Evolutionary conservation across 2,888 invertebrate genomes (phyloP).

Genomic region (Argyra leucocephala): DNA sequence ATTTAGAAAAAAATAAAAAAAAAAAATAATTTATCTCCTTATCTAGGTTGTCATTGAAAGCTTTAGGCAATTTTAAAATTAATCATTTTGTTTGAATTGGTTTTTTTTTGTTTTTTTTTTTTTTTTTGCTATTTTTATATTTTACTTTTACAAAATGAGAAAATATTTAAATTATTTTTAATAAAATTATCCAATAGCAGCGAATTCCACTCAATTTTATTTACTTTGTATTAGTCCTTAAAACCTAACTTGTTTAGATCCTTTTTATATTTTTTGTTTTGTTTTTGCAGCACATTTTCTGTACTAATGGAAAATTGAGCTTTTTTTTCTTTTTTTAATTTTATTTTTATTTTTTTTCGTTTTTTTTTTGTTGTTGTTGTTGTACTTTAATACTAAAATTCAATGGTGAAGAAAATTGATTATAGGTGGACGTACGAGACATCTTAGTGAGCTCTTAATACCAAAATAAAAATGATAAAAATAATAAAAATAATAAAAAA

Average conservation of each 20-base stretch:
- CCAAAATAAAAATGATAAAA: background rate
- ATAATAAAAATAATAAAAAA: too few relatives aligned
- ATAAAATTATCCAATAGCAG: background rate
- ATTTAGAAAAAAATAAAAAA: too few relatives aligned
- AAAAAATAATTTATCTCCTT: background rate
- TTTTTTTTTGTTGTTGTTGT: background rate
- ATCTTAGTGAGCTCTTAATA: background rate
- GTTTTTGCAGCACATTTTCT: background rate
- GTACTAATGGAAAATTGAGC: background rate
- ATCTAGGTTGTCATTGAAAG: background rate
- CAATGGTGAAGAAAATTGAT: constrained; percentile 1
- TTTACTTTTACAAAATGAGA: background rate
- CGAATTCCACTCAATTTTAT: background rate
- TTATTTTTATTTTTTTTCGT: background rate
- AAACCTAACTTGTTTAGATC: background rate
- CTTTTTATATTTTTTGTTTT: background rate
- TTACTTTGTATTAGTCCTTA: background rate
- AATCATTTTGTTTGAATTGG: background rate
- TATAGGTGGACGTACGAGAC: constrained; percentile 1
- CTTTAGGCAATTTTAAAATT: background rate
- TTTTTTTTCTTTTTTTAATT: background rate
- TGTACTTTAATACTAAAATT: background rate
- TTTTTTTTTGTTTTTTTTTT: background rate
- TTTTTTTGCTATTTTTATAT: background rate
- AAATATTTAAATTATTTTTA: background rate